Evolutionary conservation across 2,113 vertebrate species (phyloP), one percentile per base, ranked within the genome.

Genomic region (Andinoacara biseriatus): DNA sequence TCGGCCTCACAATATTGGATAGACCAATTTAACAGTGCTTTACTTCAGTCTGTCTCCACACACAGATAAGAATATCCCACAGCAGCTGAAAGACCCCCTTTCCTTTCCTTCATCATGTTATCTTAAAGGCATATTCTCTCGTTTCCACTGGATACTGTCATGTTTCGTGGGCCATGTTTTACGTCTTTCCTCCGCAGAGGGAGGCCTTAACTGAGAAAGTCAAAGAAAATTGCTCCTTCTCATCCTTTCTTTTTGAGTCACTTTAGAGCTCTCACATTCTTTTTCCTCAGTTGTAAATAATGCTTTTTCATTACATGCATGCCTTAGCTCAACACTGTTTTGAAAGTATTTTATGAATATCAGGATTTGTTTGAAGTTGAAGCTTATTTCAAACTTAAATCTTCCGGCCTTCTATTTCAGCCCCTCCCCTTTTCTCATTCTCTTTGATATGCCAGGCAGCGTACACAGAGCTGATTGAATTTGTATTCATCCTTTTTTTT

Each of bases 241-340:
- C 61, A 58, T 75, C 76, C 67, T 77, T 20, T 85, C 78, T 82
- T 87, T 65, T 54, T 77, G 78, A 81, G 78, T 89, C 56, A 58
- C 74, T 82, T 63, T 86, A 60, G 63, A 74, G 58, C 67, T 76
- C 40, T 60, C 76, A 63, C 63, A 15, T 74, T 90, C 78, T 69
- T 76, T 89, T 86, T 62, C 29, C 89, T 86, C 75, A 10, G 24
- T 91, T n/a, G 92, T 95, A 93, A 95, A 95, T 95, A 92, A 94
- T 94, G 92, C 91, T 72, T 92, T 94, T 94, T 95, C 91, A 95
- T 93, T 86, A 77, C 22, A 3, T 76, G 52, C 82, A 24, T 83
- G 58, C 69, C 83, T 78, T 35, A 56, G 20, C 74, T 81, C 81
- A 74, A 74, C 87, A 74, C 56, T 87, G 82, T 86, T 83, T 89